Base-by-base conservation (phyloP, 1,140 invertebrate genomes). In the Drosophila tropicalis region DNA sequence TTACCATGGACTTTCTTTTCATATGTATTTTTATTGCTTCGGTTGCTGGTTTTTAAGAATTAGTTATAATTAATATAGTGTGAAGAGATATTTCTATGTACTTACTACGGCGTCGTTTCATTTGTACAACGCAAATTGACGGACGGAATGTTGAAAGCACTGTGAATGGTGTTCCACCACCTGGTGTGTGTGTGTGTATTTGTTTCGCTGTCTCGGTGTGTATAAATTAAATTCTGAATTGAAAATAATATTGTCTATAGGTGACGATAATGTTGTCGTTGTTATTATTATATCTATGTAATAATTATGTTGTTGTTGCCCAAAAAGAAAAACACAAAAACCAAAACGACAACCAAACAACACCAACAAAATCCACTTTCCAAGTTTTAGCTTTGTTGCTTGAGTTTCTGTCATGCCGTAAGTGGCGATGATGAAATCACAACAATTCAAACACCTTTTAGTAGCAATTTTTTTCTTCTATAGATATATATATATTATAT, bases 401-500 rank as follows among this genome's bases (percentile, higher is more conserved):
- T 80, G 72, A 41, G 83, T 89, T 87, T 79, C 81, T 84, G 84
- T 89, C 84, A 84, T 47, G 80, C 84, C 84, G 84, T 89, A 87
- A 80, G 84, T 79, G 84, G 84, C 67, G 76, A 87, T 87, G 83
- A 87, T 87, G 84, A 89, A 87, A 87, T 87, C 84, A 87, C 84
- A 87, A 87, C 85, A 87, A 87, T 87, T 87, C 84, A 87, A 87
- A 87, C 84, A 87, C 84, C 84, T 87, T 85, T 87, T 89, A 84
- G 84, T 87, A 89, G 89, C 77, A 90, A 81, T 89, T 87, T 87
- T 79, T 44, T 25, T 25, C 5, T 9, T 51, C 19, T 51, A 17
- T 47, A 44, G 5, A 3, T 47, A 47, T 19, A 47, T 51, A 22
- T 6, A 25, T 12, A 44, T 40, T 15, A 44, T 40, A 29, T 62